Evolutionary conservation across 92 coral and sea anemone species (phyloP).

Genomic region (Porites cylindrica): DNA sequence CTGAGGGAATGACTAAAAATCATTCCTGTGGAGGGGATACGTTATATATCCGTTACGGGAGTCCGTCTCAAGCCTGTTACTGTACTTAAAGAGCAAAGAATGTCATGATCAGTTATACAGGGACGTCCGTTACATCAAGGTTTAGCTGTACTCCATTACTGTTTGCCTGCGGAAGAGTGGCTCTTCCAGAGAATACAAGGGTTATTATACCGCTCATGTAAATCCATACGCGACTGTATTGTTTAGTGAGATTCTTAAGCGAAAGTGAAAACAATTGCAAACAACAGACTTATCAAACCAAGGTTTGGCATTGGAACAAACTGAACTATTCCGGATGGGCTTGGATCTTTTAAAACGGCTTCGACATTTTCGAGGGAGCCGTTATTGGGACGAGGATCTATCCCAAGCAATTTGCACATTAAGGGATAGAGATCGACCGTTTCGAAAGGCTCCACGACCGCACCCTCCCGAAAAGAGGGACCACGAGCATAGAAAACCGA

Average conservation of each 20-base stretch:
- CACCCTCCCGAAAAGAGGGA: slow-evolving; percentile 84
- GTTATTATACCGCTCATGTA: too few species aligned
- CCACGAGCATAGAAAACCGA: slow-evolving; percentile 93
- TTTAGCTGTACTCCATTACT: too few species aligned
- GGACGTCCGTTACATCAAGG: too few species aligned
- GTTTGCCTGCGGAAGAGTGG: too few species aligned
- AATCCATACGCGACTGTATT: too few species aligned
- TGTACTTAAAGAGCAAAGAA: too few species aligned
- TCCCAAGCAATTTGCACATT: slow-evolving; percentile 90
- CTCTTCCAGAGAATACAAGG: too few species aligned
- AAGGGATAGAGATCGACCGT: slow-evolving; percentile 85
- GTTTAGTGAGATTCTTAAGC: not conserved
- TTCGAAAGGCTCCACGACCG: slow-evolving; percentile 61
- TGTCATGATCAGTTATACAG: too few species aligned
- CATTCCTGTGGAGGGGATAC: too few species aligned
- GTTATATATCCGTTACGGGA: too few species aligned
- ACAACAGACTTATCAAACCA: not conserved
- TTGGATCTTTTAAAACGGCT: slow-evolving; percentile 47
- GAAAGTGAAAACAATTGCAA: not conserved
- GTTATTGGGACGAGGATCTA: slow-evolving; percentile 84
- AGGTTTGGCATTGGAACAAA: not conserved
- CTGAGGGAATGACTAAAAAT: too few species aligned
- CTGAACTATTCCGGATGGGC: not conserved
- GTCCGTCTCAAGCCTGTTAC: too few species aligned
- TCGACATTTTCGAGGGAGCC: slow-evolving; percentile 79